Evolutionary conservation across 64 coral and sea anemone species (phyloP).

Genomic region (Platygyra sinensis): DNA sequence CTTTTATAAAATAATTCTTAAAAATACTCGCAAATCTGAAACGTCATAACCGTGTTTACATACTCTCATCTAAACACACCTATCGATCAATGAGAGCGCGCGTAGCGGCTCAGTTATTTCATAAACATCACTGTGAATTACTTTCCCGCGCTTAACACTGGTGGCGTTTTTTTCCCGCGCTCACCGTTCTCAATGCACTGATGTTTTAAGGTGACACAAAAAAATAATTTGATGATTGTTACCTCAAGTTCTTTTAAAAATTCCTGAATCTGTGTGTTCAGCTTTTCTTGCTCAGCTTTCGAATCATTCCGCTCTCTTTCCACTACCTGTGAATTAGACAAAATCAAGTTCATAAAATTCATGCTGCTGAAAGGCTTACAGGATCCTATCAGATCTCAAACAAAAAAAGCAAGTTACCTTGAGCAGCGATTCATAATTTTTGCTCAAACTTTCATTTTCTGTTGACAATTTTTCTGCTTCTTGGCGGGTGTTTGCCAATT

Average conservation of each 20-base stretch:
- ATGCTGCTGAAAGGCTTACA: not conserved
- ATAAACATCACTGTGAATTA: no score
- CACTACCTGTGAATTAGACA: conserved; percentile 7
- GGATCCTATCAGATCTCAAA: not conserved
- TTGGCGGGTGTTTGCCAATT: not conserved
- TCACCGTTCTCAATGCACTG: no score
- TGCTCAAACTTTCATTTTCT: conserved; percentile 40
- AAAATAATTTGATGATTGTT: no score
- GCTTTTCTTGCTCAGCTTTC: conserved; percentile 28
- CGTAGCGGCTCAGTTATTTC: no score
- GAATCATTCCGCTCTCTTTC: conserved; percentile 30
- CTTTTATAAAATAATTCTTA: no score
- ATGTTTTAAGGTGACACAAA: no score
- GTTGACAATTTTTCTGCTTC: conserved; percentile 26
- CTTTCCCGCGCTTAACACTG: no score
- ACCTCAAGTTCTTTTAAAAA: conserved; percentile 24
- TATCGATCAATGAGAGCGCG: no score
- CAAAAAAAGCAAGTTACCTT: not conserved
- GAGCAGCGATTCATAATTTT: conserved; percentile 27
- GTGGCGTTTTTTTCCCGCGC: no score
- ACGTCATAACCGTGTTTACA: no score
- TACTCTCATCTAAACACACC: no score
- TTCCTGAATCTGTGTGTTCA: conserved; percentile 15
- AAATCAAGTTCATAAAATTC: not conserved
- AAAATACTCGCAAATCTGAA: no score